Base-by-base conservation (phyloP, 2,113 vertebrate species). In the Pseudolaguvia tuberculata region DNA sequence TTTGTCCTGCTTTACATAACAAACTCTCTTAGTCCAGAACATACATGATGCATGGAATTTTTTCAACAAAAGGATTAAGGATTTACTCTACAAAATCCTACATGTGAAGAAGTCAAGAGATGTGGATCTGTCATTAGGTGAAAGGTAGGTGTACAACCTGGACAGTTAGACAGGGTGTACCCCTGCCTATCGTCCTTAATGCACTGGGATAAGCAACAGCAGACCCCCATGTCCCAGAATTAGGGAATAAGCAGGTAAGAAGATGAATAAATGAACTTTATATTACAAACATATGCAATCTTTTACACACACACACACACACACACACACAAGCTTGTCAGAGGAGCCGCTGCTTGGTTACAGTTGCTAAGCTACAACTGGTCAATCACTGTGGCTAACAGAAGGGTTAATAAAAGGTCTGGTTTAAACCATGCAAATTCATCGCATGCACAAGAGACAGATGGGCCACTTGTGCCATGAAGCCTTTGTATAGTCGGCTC, bases 321-420 rank as follows among this genome's bases (percentile, higher is more conserved):
- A 39, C 31, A 62, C 10, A 42, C 59, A 45, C 2, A 27, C 10
- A 35, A n/a, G 31, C 58, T 61, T 3, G n/a, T 23, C 61, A 15
- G 12, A 23, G 20, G 20, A 21, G n/a, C 61, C 21, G 7, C 42
- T 66, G 62, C 62, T 42, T 47, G 47, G 62, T 47, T 48, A 48
- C 62, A 66, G 42, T 66, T 66, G 62, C 62, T 48, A 66, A 47
- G 62, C 21, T 66, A 66, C 62, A 5, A 47, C 13, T 47, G 42
- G 62, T 65, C 62, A 65, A 47, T 47, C 21, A 17, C 42, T 4
- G n/a, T 23, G 42, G 42, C 17, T 65, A 17, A 65, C 0, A 15
- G 13, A 25, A 47, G 42, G 42, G 62, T 47, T 47, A 65, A 65
- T 7, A 25, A 47, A 65, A 21, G 62, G 62, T 65, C 21, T 65